Conservation (phyloP, 2,797 vertebrate species). For the Rhinophrynus dorsalis region DNA sequence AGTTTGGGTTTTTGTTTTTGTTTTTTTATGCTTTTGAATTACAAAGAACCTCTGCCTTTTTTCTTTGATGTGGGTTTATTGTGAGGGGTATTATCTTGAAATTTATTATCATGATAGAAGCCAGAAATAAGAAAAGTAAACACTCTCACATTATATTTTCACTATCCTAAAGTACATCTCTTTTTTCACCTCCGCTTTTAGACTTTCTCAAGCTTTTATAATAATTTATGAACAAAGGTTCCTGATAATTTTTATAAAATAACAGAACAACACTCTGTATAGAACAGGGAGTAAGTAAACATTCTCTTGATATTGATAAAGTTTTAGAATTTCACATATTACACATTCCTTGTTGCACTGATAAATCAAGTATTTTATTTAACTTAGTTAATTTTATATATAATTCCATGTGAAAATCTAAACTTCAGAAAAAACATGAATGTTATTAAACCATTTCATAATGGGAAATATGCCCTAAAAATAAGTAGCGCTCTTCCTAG, state of each 20-base stretch:
- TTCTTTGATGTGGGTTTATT: slow-evolving; percentile 35
- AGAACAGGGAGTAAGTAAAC: too few species aligned
- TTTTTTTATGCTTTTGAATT: slow-evolving; percentile 25
- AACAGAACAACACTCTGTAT: too few species aligned
- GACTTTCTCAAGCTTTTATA: slow-evolving; percentile 51
- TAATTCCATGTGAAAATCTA: too few species aligned
- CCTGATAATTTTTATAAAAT: slow-evolving; percentile 49
- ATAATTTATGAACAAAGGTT: slow-evolving; percentile 33
- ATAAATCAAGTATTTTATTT: neutral
- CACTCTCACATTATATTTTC: slow-evolving; percentile 52
- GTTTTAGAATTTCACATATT: slow-evolving; percentile 49
- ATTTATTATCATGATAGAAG: slow-evolving; percentile 57
- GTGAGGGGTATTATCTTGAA: slow-evolving; percentile 25
- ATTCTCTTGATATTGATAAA: slow-evolving; percentile 40
- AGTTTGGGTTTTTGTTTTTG: neutral
- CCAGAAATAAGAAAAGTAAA: slow-evolving; percentile 52
- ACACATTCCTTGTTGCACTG: neutral
- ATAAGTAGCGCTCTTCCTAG: too few species aligned
- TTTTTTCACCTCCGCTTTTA: slow-evolving; percentile 24
- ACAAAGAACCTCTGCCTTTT: slow-evolving; percentile 20
- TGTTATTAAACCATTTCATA: too few species aligned
- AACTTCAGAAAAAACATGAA: too few species aligned
- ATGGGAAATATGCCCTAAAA: too few species aligned
- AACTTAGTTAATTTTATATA: neutral
- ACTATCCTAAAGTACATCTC: slow-evolving; percentile 39